Evolutionary conservation across 2,113 vertebrate species (phyloP).

Genomic region (Microtus montanus): DNA sequence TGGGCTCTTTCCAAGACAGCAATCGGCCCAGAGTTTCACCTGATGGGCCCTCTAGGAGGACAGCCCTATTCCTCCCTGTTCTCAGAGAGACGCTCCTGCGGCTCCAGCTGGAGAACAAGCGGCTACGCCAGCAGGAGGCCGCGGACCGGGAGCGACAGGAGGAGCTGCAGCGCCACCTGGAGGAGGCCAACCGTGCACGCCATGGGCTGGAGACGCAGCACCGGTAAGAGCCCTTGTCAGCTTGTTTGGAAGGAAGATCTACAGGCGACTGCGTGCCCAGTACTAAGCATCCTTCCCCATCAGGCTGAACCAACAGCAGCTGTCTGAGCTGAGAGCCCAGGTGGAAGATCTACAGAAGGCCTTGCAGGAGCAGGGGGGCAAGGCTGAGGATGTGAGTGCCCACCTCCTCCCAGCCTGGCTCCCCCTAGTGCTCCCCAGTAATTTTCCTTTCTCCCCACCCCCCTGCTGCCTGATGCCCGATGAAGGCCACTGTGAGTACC

Average conservation of each 20-base stretch:
- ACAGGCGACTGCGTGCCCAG: not conserved
- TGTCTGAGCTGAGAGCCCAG: constrained; percentile 88
- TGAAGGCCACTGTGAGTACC: constrained; percentile 82
- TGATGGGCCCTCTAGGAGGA: too few species aligned
- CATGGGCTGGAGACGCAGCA: constrained; percentile 90
- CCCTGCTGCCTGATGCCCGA: constrained; percentile 46
- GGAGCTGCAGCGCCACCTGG: constrained; percentile 88
- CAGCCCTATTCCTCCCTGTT: not conserved
- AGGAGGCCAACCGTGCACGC: constrained; percentile 89
- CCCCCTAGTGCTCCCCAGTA: not conserved
- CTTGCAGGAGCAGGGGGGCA: constrained; percentile 90
- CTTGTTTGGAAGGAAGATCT: not conserved
- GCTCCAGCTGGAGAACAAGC: constrained; percentile 93
- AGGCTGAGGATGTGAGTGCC: constrained; percentile 91
- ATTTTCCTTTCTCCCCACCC: constrained; percentile 67
- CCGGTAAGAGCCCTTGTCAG: constrained; percentile 80
- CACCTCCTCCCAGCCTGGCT: not conserved
- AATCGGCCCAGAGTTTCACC: not conserved
- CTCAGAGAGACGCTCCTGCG: constrained; percentile 90
- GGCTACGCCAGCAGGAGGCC: constrained; percentile 91
- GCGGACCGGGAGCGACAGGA: constrained; percentile 86
- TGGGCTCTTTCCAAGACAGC: not conserved
- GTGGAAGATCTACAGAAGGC: constrained; percentile 91
- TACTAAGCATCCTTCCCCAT: not conserved
- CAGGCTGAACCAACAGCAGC: constrained; percentile 92